phyloP scores from a whole-genome alignment of 1,140 invertebrate species.

The Muscidifurax raptorellus region DNA sequence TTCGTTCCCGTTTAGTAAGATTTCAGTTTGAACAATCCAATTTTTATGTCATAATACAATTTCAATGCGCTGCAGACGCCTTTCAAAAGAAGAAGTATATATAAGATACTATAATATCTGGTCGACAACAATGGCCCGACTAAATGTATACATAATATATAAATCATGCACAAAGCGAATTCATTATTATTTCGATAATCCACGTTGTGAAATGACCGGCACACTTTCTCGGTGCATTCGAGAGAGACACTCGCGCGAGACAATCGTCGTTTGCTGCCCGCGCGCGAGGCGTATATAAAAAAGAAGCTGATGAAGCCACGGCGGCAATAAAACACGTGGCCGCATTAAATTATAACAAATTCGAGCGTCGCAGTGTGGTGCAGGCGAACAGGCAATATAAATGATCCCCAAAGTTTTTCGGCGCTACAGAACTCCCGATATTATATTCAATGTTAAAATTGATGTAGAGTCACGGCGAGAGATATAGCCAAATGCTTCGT shows the following conservation, averaged over 20 bases:
- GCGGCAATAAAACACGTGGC: background rate
- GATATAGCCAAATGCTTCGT: background rate
- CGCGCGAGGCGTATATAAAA: background rate
- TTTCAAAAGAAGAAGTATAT: no score
- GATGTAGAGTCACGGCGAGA: background rate
- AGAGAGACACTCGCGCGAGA: no score
- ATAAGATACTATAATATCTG: no score
- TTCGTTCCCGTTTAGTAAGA: background rate
- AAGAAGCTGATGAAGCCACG: background rate
- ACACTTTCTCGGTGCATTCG: background rate
- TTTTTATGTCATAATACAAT: background rate
- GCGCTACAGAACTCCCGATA: background rate
- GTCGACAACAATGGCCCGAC: no score
- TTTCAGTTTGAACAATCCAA: no score
- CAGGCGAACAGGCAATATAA: no score
- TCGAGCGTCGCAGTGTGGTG: background rate
- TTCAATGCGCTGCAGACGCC: background rate
- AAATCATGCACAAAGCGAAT: background rate
- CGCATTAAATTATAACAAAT: background rate
- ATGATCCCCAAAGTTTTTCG: background rate
- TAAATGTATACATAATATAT: background rate
- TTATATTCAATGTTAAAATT: constrained; percentile 20
- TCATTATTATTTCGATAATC: background rate
- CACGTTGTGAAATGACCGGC: background rate
- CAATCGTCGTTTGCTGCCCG: no score